Evolutionary conservation across 92 coral and sea anemone genomes (phyloP).

Genomic region (Virgularia gustaviana): DNA sequence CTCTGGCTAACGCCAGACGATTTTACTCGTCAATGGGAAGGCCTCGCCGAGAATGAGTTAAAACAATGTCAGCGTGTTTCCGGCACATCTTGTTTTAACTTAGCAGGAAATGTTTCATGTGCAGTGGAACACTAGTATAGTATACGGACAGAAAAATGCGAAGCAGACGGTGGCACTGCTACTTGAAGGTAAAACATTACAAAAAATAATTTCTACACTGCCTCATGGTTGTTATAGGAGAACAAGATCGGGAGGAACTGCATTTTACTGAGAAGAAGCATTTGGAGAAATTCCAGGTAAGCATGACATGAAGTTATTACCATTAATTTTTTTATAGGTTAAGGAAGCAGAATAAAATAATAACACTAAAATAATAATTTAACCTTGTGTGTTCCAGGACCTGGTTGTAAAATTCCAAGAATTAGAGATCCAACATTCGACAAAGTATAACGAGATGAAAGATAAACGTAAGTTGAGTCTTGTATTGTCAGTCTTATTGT

Average conservation of each 20-base stretch:
- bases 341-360: too few species aligned
- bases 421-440: conserved; percentile 77
- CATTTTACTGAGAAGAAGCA: conserved; percentile 74
- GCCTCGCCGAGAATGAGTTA: too few species aligned
- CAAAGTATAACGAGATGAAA: conserved; percentile 70
- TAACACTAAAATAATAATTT: too few species aligned
- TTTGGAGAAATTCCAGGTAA: conserved; percentile 80
- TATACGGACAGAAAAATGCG: too few species aligned
- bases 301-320: too few species aligned
- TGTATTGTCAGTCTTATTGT: background rate
- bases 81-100: too few species aligned
- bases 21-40: too few species aligned
- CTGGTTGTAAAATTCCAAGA: conserved; percentile 86
- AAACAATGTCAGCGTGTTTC: too few species aligned
- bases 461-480: conserved; percentile 56
- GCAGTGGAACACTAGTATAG: background rate
- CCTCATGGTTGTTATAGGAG: conserved; percentile 49
- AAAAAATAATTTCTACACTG: background rate
- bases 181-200: background rate
- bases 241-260: conserved; percentile 85
- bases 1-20: too few species aligned
- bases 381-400: conserved; percentile 70
- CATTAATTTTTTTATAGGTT: too few species aligned
- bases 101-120: too few species aligned
- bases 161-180: too few species aligned